Conservation (phyloP, 2,888 invertebrate species). For the Acleris holmiana region DNA sequence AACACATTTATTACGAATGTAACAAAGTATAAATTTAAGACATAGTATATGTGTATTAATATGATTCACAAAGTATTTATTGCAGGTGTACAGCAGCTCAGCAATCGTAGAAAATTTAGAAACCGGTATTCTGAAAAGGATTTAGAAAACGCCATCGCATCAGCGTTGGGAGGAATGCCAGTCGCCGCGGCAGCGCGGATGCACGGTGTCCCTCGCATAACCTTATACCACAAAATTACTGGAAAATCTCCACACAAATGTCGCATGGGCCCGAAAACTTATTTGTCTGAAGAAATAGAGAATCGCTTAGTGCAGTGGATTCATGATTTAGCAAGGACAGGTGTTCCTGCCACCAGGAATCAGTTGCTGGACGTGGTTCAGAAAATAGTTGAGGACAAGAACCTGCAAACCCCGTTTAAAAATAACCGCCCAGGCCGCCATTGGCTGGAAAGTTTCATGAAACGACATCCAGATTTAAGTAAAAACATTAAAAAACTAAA, state of each 20-base stretch:
- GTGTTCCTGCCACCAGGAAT: background rate
- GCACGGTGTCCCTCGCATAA: background rate
- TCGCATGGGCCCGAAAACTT: conserved; percentile 4
- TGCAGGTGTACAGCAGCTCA: no score
- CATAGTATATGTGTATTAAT: no score
- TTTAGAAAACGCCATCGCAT: no score
- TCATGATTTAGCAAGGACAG: background rate
- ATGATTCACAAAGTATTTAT: no score
- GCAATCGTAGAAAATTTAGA: no score
- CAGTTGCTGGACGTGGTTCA: background rate
- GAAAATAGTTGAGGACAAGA: conserved; percentile 2
- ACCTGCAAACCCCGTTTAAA: conserved; percentile 1
- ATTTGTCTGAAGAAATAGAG: conserved; percentile 3
- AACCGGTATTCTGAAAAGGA: no score
- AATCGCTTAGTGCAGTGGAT: background rate
- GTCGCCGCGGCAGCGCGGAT: background rate
- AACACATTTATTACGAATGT: no score
- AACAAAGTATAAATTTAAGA: no score
- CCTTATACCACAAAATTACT: background rate
- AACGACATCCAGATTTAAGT: conserved; percentile 1
- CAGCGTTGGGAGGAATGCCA: background rate
- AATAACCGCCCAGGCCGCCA: conserved; percentile 3
- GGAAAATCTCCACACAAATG: background rate
- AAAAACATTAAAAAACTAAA: no score
- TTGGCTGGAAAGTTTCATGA: conserved; percentile 4